Percentiles rank a stretch among this genome's conserved stretches.
phyloP scores from a whole-genome alignment of 1,140 invertebrate genomes.

The Pinna nobilis region DNA sequence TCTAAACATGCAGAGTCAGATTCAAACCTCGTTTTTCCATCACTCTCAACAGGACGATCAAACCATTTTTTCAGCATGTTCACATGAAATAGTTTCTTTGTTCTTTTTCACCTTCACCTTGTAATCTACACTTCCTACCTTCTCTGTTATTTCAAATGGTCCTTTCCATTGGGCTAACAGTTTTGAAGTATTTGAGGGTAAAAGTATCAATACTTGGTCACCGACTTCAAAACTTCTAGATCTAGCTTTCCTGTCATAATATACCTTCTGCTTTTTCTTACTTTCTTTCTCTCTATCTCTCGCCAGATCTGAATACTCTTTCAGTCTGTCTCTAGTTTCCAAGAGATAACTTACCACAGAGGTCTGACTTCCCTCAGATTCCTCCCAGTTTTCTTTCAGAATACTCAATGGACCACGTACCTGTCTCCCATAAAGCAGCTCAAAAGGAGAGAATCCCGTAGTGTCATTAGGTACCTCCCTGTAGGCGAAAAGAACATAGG shows the following conservation, averaged over 20 bases:
- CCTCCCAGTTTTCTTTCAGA: neutral
- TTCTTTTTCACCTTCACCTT: conserved; percentile 1
- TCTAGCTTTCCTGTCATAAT: neutral
- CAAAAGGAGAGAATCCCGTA: neutral
- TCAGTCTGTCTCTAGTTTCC: conserved; percentile 4
- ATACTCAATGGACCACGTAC: neutral
- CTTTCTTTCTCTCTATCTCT: neutral
- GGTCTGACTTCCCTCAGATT: neutral
- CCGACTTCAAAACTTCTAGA: neutral
- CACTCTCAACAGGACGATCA: too few species aligned
- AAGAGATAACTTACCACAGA: conserved; percentile 1
- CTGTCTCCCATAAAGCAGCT: conserved; percentile 1
- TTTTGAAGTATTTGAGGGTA: neutral
- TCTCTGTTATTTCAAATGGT: neutral
- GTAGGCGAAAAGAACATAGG: conserved; percentile 5
- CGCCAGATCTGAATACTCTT: neutral
- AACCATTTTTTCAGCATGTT: conserved; percentile 1
- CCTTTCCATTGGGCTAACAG: conserved; percentile 4
- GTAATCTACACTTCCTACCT: conserved; percentile 1
- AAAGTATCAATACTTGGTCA: neutral
- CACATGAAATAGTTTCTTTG: neutral
- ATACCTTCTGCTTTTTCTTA: neutral
- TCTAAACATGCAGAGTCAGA: neutral
- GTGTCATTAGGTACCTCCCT: conserved; percentile 1
- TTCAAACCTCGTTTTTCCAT: neutral